A percentile compares a stretch with the other conserved stretches of the same genome.
Evolutionary conservation across 2,113 vertebrate species (phyloP).

Genomic region (Poeciliopsis occidentalis): DNA sequence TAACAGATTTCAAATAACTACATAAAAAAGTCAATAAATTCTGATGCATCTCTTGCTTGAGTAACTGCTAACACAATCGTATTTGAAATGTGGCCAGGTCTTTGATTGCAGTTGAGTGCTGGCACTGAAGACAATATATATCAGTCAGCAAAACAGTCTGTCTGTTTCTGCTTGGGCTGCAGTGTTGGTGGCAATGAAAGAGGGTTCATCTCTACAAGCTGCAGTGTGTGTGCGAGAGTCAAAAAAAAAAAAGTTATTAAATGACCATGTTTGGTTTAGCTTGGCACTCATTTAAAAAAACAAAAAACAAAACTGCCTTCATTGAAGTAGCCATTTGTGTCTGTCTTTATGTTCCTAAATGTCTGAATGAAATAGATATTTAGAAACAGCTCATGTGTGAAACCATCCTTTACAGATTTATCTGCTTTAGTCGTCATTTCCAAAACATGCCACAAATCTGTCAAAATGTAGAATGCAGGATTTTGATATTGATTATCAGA

Average conservation of each 20-base stretch:
- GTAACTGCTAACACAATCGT: conserved; percentile 37
- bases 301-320: conserved; percentile 24
- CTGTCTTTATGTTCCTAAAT: conserved; percentile 39
- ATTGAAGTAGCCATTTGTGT: conserved; percentile 29
- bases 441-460: not conserved
- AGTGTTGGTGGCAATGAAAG: conserved; percentile 12
- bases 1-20: conserved; percentile 13
- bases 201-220: conserved; percentile 30
- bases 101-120: conserved; percentile 41
- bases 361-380: not conserved
- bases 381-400: not conserved
- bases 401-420: not conserved
- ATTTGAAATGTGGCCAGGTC: conserved; percentile 49
- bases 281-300: conserved; percentile 26
- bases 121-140: conserved; percentile 18
- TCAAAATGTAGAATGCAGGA: not conserved
- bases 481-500: not conserved
- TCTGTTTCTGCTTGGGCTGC: conserved; percentile 23
- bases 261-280: conserved; percentile 26
- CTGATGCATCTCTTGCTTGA: conserved; percentile 45
- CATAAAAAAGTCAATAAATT: conserved; percentile 20
- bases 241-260: too few relatives aligned
- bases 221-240: conserved; percentile 14
- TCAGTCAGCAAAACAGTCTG: conserved; percentile 33
- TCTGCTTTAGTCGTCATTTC: not conserved